Evolutionary conservation across 2,113 vertebrate species (phyloP), one percentile per base, ranked within the genome.

Genomic region (Chaetodon trifascialis): DNA sequence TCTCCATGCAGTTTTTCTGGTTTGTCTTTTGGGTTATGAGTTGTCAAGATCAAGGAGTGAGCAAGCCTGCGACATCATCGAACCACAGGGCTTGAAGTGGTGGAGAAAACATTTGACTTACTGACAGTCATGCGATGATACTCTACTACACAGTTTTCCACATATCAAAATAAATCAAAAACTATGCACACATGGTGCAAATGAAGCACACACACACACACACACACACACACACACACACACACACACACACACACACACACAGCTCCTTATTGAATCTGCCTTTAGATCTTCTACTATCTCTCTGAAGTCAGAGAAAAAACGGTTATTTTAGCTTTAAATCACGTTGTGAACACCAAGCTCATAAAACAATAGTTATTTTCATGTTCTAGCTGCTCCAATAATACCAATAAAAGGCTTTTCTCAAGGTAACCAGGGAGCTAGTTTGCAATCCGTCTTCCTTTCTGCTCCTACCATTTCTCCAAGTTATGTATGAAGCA

Each of bases 21-120:
- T 71, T 70, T 80, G 44, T 81, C 46, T 79, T 75, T 71, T 17
- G 17, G 69, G 73, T 86, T 49, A 21, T 0, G 23, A 75, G 62
- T 79, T 84, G 74, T 66, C 44, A 30, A 46, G 77, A 88, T 90
- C 72, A 85, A 84, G 79, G 76, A 19, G 40, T 1, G 69, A 74
- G 59, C 1, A 36, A 46, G 36, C 19, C 19, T 7, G 66, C 5
- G 2, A 78, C 73, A 54, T 63, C 73, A 47, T 63, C 60, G 42
- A 63, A 65, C 54, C 2, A 16, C 79, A 17, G 51, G 0, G 25
- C 66, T 63, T 66, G 47, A 82, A 56, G 58, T n/a, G 52, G 16
- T 7, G 10, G 23, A 40, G 14, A 74, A 64, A 77, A 74, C 36
- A 60, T 71, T 79, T 82, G 67, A 82, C 71, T 73, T 9, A 6